phyloP scores from a whole-genome alignment of 2,113 vertebrate species.

The Actenoides hombroni region DNA sequence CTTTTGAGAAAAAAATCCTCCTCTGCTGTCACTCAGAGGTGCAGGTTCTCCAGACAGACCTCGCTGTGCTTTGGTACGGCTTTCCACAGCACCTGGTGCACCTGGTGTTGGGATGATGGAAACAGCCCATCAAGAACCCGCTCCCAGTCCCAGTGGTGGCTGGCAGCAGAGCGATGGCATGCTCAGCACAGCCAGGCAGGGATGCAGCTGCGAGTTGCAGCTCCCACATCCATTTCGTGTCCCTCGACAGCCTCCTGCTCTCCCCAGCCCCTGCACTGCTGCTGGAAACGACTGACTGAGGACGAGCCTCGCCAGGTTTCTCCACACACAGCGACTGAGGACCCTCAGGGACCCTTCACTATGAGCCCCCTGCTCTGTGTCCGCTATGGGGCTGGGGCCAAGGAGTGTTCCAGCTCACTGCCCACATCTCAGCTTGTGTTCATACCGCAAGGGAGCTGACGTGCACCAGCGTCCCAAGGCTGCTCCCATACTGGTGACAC shows the following conservation, averaged over 20 bases:
- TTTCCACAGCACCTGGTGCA: not conserved
- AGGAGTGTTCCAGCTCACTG: not conserved
- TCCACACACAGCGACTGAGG: too few relatives aligned
- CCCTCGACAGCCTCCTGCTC: not conserved
- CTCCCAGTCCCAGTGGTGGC: not conserved
- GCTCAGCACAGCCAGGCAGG: not conserved
- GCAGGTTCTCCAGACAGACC: too few relatives aligned
- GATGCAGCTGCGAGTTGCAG: not conserved
- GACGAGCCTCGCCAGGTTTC: too few relatives aligned
- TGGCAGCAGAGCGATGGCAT: accelerated
- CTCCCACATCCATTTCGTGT: not conserved
- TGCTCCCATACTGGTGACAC: not conserved
- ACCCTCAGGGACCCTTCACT: too few relatives aligned
- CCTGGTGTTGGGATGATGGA: not conserved
- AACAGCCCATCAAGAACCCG: not conserved
- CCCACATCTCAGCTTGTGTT: not conserved
- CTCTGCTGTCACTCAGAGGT: not conserved
- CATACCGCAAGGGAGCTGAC: not conserved
- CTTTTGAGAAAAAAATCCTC: not conserved
- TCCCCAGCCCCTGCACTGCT: not conserved
- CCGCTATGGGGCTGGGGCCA: too few relatives aligned
- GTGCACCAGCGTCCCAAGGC: too few relatives aligned
- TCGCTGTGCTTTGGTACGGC: too few relatives aligned
- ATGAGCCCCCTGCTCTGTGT: too few relatives aligned
- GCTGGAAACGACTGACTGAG: too few relatives aligned